Percentiles rank a stretch among this genome's conserved stretches.
Conservation (phyloP, 2,113 vertebrate species). For the Grallaria varia region DNA sequence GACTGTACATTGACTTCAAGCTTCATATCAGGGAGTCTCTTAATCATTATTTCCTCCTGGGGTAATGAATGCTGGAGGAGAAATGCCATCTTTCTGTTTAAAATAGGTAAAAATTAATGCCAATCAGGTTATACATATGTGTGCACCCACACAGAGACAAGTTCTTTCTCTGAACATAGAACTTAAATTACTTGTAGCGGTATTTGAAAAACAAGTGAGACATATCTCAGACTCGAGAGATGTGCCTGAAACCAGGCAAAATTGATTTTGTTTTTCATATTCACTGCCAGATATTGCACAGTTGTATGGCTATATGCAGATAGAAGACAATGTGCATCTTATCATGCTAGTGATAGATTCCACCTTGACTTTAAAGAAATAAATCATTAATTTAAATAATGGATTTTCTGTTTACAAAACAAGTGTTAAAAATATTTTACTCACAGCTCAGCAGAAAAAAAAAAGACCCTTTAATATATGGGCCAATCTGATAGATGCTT, state of each 20-base stretch:
- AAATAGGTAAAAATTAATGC: neutral
- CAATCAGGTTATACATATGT: neutral
- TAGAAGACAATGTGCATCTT: constrained; percentile 62
- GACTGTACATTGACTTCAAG: neutral
- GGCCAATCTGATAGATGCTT: neutral
- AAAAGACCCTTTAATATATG: neutral
- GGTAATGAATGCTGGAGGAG: neutral
- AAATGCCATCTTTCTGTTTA: neutral
- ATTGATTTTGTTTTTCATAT: constrained; percentile 57
- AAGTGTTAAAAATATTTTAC: constrained; percentile 36
- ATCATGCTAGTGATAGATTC: constrained; percentile 65
- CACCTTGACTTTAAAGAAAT: constrained; percentile 57
- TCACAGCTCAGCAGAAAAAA: constrained; percentile 4
- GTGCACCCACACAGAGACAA: neutral
- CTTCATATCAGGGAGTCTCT: neutral
- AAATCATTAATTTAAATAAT: constrained; percentile 74
- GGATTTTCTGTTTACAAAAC: constrained; percentile 50
- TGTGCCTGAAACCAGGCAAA: constrained; percentile 64
- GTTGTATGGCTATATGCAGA: constrained; percentile 67
- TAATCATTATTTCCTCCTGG: neutral
- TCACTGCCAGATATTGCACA: constrained; percentile 60
- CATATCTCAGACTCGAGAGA: constrained; percentile 62
- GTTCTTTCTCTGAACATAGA: constrained; percentile 5
- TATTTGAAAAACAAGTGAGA: constrained; percentile 70
- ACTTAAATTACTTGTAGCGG: constrained; percentile 13